These are phyloP conservation scores for Acrobasis suavella DNA, from an alignment of 2,888 invertebrate species.

Conservation along the genomic window DNA sequence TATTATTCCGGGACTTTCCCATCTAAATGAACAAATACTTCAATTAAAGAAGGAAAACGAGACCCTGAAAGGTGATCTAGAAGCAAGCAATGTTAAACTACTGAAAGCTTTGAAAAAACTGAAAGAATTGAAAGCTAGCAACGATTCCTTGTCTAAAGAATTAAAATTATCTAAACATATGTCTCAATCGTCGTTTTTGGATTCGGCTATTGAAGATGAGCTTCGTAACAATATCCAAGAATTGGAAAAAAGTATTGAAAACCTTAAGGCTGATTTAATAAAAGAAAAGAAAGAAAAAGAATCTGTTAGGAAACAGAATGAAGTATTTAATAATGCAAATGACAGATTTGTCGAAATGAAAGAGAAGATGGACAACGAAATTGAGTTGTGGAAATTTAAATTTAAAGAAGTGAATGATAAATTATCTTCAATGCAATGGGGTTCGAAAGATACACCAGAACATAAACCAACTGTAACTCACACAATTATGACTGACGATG, in stretches of 20 bases:
- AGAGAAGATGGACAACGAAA: conserved; percentile 89
- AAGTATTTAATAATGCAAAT: conserved; percentile 88
- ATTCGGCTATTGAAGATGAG: conserved; percentile 91
- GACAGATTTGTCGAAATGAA: conserved; percentile 91
- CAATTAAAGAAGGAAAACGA: conserved; percentile 83
- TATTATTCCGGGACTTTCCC: conserved; percentile 70
- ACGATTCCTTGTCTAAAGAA: conserved; percentile 83
- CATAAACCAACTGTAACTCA: conserved; percentile 33
- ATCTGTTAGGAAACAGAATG: conserved; percentile 86
- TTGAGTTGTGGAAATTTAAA: conserved; percentile 87
- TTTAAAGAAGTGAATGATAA: conserved; percentile 87
- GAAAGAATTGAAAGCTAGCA: conserved; percentile 89
- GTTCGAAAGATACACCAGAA: conserved; percentile 48
- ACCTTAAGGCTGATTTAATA: conserved; percentile 80
- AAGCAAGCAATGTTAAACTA: conserved; percentile 86
- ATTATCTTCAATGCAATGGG: conserved; percentile 74
- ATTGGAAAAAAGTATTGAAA: conserved; percentile 85
- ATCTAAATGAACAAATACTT: conserved; percentile 82
- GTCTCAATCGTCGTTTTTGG: conserved; percentile 84
- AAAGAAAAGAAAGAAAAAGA: conserved; percentile 87
- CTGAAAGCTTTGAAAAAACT: conserved; percentile 91
- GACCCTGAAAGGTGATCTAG: conserved; percentile 83
- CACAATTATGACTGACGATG: conserved; percentile 34
- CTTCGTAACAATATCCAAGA: conserved; percentile 85
- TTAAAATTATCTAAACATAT: conserved; percentile 77